A percentile compares a stretch with the other conserved stretches of the same genome.
These are phyloP conservation scores for Lordiphosa clarofinis DNA, from an alignment of 1,140 invertebrate genomes.

Conservation along the genomic window DNA sequence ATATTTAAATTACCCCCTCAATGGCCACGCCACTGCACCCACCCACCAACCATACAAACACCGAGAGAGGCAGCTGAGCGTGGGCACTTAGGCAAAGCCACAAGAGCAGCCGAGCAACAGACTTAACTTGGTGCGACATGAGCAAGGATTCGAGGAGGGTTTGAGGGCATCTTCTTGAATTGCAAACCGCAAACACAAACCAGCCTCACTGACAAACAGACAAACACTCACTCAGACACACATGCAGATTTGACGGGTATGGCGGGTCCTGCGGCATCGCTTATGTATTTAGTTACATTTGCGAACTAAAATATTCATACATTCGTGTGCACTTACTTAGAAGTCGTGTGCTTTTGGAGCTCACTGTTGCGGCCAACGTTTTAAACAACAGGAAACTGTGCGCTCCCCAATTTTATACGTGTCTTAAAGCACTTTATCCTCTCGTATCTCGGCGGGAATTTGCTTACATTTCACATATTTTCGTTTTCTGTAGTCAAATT, in stretches of 20 bases:
- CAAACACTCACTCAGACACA: conserved; percentile 11
- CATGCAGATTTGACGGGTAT: conserved; percentile 49
- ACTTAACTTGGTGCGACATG: conserved; percentile 15
- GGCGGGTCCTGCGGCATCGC: conserved; percentile 38
- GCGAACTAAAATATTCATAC: conserved; percentile 70
- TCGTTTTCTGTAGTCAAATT: conserved; percentile 24
- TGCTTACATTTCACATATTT: conserved; percentile 66
- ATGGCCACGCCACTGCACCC: not conserved
- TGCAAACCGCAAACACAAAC: conserved; percentile 60
- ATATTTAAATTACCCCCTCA: too few relatives aligned
- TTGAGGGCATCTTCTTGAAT: conserved; percentile 42
- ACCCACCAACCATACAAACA: conserved; percentile 3
- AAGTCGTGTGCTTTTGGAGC: conserved; percentile 40
- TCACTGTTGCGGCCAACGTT: conserved; percentile 38
- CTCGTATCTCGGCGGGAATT: conserved; percentile 29
- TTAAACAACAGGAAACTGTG: conserved; percentile 49
- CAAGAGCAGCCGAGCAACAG: conserved; percentile 30
- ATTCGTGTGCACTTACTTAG: conserved; percentile 62
- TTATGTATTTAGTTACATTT: conserved; percentile 69
- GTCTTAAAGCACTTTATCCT: conserved; percentile 14
- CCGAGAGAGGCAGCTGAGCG: conserved; percentile 38
- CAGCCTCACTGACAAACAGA: conserved; percentile 15
- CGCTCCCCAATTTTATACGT: not conserved
- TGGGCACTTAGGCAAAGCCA: conserved; percentile 46
- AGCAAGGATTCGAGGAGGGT: conserved; percentile 2